Percentiles rank a stretch among this genome's conserved stretches.
phyloP scores from a whole-genome alignment of 1,140 invertebrate species.

The Semibalanus balanoides region DNA sequence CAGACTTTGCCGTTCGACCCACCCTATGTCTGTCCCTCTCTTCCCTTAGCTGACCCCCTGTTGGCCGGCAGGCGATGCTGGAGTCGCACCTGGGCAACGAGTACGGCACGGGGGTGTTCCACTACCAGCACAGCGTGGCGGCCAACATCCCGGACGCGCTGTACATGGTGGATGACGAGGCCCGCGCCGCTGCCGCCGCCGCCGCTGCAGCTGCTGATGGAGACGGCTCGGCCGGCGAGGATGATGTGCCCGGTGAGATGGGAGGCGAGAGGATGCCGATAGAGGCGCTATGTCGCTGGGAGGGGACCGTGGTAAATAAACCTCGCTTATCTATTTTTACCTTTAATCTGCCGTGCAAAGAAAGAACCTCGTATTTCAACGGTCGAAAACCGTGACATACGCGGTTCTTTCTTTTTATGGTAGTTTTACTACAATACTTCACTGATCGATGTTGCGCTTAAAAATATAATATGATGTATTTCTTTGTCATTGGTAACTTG shows the following conservation, averaged over 20 bases:
- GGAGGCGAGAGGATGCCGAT: constrained; percentile 21
- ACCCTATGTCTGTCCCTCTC: too few relatives aligned
- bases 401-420: too few relatives aligned
- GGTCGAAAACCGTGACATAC: too few relatives aligned
- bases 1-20: too few relatives aligned
- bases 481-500: too few relatives aligned
- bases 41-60: too few relatives aligned
- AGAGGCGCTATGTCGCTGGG: constrained; percentile 34
- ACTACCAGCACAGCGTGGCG: constrained; percentile 27
- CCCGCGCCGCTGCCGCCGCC: constrained; percentile 26
- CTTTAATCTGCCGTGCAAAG: neutral
- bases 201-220: constrained; percentile 27
- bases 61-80: constrained; percentile 1
- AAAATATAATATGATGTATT: too few relatives aligned
- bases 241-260: constrained; percentile 37
- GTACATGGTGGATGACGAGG: constrained; percentile 73
- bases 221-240: constrained; percentile 37
- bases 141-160: constrained; percentile 72
- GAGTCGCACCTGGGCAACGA: neutral
- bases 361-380: too few relatives aligned
- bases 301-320: neutral
- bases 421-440: too few relatives aligned
- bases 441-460: too few relatives aligned
- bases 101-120: neutral
- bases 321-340: neutral